Evolutionary conservation across 2,888 invertebrate species (phyloP).

Genomic region (Drosophila prolongata): DNA sequence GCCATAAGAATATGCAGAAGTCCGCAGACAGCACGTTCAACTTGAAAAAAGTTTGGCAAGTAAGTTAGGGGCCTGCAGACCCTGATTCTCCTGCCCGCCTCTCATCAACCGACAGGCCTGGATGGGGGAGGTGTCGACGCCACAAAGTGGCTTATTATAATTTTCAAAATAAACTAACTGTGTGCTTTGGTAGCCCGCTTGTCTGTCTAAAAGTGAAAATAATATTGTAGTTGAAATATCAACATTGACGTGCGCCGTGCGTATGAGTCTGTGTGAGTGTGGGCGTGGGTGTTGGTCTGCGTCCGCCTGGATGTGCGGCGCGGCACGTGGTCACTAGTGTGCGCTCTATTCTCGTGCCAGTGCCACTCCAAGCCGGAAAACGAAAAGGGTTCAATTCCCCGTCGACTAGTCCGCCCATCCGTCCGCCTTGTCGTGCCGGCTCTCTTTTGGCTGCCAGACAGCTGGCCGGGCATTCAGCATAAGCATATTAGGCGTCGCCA

Average conservation of each 20-base stretch:
- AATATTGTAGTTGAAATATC: conserved; percentile 63
- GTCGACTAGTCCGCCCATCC: conserved; percentile 1
- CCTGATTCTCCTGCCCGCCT: not conserved
- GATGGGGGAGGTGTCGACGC: conserved; percentile 9
- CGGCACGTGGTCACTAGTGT: conserved; percentile 8
- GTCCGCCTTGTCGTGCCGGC: conserved; percentile 25
- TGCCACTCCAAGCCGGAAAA: conserved; percentile 28
- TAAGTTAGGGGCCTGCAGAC: conserved; percentile 1
- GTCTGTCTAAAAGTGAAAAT: conserved; percentile 54
- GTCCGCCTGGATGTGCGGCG: not conserved
- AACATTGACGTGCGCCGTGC: conserved; percentile 45
- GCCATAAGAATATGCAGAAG: not conserved
- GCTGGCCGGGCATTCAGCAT: conserved; percentile 44
- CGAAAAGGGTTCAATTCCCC: conserved; percentile 65
- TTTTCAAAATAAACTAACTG: conserved; percentile 68
- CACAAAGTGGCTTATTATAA: conserved; percentile 68
- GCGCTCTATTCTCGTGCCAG: conserved; percentile 1
- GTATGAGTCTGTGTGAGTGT: conserved; percentile 5
- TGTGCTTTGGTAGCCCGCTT: conserved; percentile 39
- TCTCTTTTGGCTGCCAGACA: conserved; percentile 32
- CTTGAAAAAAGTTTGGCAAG: conserved; percentile 27
- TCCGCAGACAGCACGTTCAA: conserved; percentile 19
- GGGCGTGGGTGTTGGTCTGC: not conserved
- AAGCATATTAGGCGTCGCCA: conserved; percentile 70
- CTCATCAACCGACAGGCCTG: not conserved